Percentiles rank a stretch among this genome's conserved stretches.
phyloP scores from a whole-genome alignment of 2,113 vertebrate species.

The Engystomops pustulosus region DNA sequence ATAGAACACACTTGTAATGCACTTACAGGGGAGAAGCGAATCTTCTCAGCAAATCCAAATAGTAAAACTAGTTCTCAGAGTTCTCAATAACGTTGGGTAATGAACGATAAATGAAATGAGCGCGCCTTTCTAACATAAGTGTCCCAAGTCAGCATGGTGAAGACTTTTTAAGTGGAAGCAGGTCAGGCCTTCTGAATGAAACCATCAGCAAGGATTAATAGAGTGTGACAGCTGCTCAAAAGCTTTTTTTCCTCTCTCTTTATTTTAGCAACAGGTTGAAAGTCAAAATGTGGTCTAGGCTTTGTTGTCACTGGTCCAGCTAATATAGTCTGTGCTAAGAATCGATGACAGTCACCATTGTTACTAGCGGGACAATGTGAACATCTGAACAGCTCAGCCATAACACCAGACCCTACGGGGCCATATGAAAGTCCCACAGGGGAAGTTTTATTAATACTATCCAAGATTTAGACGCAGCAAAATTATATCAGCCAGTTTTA shows the following conservation, averaged over 20 bases:
- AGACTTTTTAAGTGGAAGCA: slow-evolving; percentile 62
- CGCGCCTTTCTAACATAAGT: slow-evolving; percentile 65
- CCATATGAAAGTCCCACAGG: no score
- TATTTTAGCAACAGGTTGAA: slow-evolving; percentile 77
- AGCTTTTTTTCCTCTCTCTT: slow-evolving; percentile 80
- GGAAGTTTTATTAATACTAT: no score
- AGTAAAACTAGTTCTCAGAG: not conserved
- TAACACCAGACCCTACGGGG: no score
- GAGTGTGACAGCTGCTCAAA: slow-evolving; percentile 82
- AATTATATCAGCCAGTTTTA: no score
- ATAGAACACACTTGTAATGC: not conserved
- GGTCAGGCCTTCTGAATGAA: slow-evolving; percentile 79
- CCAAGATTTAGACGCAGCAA: no score
- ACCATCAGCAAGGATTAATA: slow-evolving; percentile 81
- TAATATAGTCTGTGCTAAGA: slow-evolving; percentile 74
- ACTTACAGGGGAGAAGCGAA: not conserved
- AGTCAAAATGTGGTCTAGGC: slow-evolving; percentile 79
- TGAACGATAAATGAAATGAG: slow-evolving; percentile 66
- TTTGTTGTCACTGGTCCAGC: slow-evolving; percentile 80
- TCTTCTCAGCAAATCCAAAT: not conserved
- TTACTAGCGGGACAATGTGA: slow-evolving; percentile 60
- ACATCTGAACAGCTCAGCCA: slow-evolving; percentile 58
- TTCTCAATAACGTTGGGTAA: not conserved
- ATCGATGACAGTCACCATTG: slow-evolving; percentile 70
- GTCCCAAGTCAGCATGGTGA: slow-evolving; percentile 69